phyloP scores from a whole-genome alignment of 2,797 vertebrate genomes.

The Lacerta bilineata region DNA sequence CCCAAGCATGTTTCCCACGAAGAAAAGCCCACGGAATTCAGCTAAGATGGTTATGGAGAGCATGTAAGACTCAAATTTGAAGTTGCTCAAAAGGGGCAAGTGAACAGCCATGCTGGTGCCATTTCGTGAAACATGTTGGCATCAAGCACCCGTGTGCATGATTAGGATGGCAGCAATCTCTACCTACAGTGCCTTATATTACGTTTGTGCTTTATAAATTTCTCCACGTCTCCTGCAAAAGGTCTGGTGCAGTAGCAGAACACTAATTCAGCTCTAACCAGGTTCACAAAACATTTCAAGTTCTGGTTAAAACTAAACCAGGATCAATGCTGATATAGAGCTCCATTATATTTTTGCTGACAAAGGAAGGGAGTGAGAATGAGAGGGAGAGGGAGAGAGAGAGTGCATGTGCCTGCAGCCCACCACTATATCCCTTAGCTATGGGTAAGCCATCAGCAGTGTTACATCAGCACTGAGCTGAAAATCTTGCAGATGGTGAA shows the following conservation, averaged over 20 bases:
- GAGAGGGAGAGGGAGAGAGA: too few species aligned
- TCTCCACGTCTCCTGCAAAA: neutral
- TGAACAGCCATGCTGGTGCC: neutral
- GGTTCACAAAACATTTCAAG: neutral
- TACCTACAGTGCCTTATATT: neutral
- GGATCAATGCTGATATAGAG: neutral
- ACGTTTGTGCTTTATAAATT: neutral
- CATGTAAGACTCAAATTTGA: neutral
- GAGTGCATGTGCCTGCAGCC: neutral
- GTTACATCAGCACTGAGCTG: neutral
- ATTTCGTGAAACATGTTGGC: neutral
- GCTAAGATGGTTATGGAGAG: neutral
- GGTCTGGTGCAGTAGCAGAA: neutral
- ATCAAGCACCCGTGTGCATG: too few species aligned
- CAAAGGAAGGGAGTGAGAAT: neutral
- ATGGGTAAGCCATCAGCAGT: neutral
- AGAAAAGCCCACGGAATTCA: neutral
- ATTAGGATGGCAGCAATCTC: neutral
- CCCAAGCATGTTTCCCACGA: neutral
- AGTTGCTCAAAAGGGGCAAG: neutral
- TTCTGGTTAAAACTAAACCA: neutral
- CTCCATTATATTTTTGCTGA: neutral
- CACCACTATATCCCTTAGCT: neutral
- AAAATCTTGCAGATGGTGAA: neutral
- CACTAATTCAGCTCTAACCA: neutral